Conservation (phyloP, 2,888 invertebrate species). For the Geophilus truncorum region DNA sequence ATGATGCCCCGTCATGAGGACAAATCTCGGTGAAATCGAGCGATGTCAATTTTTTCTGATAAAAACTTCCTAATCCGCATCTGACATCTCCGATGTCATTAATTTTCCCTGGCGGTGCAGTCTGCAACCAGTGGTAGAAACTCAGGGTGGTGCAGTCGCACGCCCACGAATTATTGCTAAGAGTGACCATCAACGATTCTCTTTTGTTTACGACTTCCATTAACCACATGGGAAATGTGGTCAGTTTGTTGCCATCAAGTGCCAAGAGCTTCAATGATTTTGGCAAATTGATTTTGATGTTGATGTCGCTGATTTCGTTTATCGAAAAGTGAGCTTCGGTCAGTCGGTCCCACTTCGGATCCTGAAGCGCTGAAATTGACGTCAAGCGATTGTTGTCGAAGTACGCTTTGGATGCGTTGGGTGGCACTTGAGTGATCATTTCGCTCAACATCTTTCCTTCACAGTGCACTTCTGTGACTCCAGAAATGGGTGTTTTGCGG, state of each 20-base stretch:
- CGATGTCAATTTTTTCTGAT: background rate
- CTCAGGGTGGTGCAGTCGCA: conserved; percentile 2
- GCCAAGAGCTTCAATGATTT: background rate
- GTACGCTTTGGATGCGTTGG: background rate
- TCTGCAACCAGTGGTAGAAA: background rate
- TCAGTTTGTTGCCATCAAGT: background rate
- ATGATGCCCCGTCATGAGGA: background rate
- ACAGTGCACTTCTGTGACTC: background rate
- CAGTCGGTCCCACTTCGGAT: background rate
- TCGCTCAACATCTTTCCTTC: background rate
- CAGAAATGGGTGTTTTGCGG: background rate
- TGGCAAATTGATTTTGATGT: background rate
- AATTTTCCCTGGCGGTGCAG: background rate
- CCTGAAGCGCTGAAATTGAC: background rate
- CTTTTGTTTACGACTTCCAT: background rate
- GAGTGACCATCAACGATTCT: background rate
- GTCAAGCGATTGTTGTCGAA: conserved; percentile 5
- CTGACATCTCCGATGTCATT: background rate
- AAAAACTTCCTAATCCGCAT: background rate
- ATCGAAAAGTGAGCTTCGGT: background rate
- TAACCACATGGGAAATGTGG: background rate
- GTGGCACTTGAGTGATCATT: background rate
- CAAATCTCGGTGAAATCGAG: background rate
- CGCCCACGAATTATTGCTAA: conserved; percentile 25
- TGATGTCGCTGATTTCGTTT: background rate